A percentile compares a stretch with the other conserved stretches of the same genome.
Evolutionary conservation across 1,140 invertebrate species (phyloP).

Genomic region (Camponotus floridanus): DNA sequence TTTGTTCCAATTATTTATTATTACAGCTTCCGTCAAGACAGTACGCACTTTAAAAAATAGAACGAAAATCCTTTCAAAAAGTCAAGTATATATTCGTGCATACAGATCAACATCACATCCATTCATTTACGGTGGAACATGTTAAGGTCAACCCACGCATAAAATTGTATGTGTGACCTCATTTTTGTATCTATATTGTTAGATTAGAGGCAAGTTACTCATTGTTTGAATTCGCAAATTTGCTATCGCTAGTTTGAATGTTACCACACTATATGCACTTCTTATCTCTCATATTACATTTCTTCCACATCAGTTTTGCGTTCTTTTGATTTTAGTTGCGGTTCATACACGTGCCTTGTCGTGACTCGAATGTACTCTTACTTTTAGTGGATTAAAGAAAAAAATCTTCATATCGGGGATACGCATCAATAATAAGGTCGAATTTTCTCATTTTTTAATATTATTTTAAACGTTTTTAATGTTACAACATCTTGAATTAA

Average conservation of each 20-base stretch:
- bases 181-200: constrained; percentile 40
- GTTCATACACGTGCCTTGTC: constrained; percentile 31
- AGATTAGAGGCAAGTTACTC: neutral
- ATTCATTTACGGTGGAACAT: constrained; percentile 19
- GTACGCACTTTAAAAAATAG: neutral
- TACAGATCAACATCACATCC: neutral
- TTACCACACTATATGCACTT: neutral
- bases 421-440: constrained; percentile 5
- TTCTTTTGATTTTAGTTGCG: constrained; percentile 39
- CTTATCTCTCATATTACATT: constrained; percentile 23
- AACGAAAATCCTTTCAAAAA: neutral
- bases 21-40: neutral
- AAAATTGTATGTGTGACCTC: constrained; percentile 56
- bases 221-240: neutral
- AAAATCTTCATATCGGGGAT: neutral
- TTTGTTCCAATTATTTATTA: neutral
- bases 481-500: neutral
- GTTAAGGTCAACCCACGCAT: constrained; percentile 50
- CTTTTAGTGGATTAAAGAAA: neutral
- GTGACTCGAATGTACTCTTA: constrained; percentile 36
- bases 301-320: constrained; percentile 23
- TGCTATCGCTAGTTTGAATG: constrained; percentile 3
- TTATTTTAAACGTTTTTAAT: neutral
- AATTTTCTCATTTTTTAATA: neutral
- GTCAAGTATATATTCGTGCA: neutral